Percentiles rank a stretch among this genome's conserved stretches.
Evolutionary conservation across 2,797 vertebrate genomes (phyloP).

Genomic region (Xerus rutilus): DNA sequence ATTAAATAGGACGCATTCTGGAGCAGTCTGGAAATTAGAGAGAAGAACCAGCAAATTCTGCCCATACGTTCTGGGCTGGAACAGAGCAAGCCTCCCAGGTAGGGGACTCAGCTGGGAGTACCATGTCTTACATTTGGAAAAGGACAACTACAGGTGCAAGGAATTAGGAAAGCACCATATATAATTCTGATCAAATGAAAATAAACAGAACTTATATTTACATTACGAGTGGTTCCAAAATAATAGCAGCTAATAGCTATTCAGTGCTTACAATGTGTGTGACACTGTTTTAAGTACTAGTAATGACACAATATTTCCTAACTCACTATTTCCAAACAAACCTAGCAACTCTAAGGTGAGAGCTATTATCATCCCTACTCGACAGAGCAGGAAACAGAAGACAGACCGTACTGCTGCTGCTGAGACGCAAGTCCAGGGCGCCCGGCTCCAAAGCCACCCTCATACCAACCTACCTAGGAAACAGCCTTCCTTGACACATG

Average conservation of each 20-base stretch:
- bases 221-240: neutral
- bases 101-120: neutral
- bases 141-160: neutral
- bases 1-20: slow-evolving; percentile 61
- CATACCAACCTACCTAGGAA: neutral
- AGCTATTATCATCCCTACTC: neutral
- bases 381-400: neutral
- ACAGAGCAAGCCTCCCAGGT: neutral
- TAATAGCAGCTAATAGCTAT: neutral
- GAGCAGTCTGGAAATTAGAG: slow-evolving; percentile 55
- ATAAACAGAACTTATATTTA: slow-evolving; percentile 30
- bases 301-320: neutral
- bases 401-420: neutral
- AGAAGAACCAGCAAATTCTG: neutral
- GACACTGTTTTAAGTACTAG: neutral
- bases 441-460: neutral
- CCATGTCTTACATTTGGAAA: neutral
- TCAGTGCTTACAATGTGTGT: neutral
- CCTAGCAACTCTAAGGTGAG: neutral
- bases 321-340: neutral
- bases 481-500: neutral
- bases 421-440: neutral
- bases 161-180: neutral
- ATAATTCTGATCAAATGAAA: neutral
- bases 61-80: neutral